Evolutionary conservation across 2,797 vertebrate genomes (phyloP).

Genomic region (Scolopax rusticola): DNA sequence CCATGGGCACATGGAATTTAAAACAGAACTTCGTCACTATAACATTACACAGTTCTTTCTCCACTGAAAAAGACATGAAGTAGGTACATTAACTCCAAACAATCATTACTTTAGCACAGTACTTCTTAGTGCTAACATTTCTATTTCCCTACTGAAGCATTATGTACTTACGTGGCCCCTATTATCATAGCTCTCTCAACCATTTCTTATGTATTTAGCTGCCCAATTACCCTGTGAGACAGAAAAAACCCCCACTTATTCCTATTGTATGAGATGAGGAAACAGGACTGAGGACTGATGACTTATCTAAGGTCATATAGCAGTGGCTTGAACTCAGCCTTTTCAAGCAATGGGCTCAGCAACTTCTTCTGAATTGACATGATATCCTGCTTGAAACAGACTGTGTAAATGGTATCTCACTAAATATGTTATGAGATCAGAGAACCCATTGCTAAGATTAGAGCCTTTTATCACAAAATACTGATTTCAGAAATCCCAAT

Average conservation of each 20-base stretch:
- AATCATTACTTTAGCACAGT: background rate
- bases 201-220: conserved; percentile 26
- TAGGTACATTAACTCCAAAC: conserved; percentile 41
- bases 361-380: background rate
- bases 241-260: background rate
- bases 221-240: background rate
- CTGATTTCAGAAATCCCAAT: background rate
- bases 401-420: background rate
- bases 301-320: conserved; percentile 14
- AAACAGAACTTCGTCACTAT: background rate
- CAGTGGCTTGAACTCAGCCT: background rate
- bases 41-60: background rate
- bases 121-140: background rate
- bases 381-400: background rate
- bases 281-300: background rate
- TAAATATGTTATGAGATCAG: background rate
- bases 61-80: background rate
- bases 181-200: conserved; percentile 20
- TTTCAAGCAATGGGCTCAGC: background rate
- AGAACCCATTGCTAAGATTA: background rate
- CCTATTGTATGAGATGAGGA: background rate
- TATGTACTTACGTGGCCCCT: background rate
- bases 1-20: conserved; percentile 11
- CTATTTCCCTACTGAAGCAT: conserved; percentile 25
- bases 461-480: background rate